phyloP scores from a whole-genome alignment of 2,113 vertebrate species.

The Ariopsis seemanni region DNA sequence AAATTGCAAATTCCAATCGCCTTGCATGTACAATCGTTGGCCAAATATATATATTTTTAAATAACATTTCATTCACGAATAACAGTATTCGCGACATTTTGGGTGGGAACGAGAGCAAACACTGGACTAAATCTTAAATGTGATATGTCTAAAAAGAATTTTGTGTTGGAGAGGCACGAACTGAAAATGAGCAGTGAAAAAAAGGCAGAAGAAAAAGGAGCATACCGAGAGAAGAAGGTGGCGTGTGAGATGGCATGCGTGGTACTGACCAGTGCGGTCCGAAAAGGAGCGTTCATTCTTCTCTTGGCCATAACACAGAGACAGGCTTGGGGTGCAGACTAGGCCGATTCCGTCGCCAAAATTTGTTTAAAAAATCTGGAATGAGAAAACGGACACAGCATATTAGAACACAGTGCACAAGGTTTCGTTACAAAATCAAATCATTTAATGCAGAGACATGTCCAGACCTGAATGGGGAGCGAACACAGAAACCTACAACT shows the following conservation, averaged over 20 bases:
- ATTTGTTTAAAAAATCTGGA: conserved; percentile 51
- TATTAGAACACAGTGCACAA: conserved; percentile 52
- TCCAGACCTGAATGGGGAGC: conserved; percentile 50
- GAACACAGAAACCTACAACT: conserved; percentile 58
- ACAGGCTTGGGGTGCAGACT: conserved; percentile 64
- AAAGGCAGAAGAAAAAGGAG: conserved; percentile 53
- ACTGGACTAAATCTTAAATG: neutral
- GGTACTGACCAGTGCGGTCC: conserved; percentile 55
- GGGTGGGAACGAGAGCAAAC: neutral
- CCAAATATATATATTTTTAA: neutral
- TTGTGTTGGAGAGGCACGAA: conserved; percentile 5
- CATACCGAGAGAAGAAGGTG: conserved; percentile 67
- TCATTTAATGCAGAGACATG: conserved; percentile 57
- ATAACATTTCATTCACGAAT: neutral
- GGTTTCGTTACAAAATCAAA: conserved; percentile 48
- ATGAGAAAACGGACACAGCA: conserved; percentile 55
- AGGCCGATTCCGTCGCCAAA: conserved; percentile 67
- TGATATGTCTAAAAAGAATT: conserved; percentile 5
- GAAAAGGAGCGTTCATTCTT: conserved; percentile 61
- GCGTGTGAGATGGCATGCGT: conserved; percentile 18
- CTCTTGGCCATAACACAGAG: conserved; percentile 67
- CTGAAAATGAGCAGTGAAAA: conserved; percentile 33
- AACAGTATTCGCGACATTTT: neutral
- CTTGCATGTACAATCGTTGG: too few species aligned
- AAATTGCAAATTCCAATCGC: neutral